Conservation (phyloP, 1,140 invertebrate species). For the Reticulitermes speratus region DNA sequence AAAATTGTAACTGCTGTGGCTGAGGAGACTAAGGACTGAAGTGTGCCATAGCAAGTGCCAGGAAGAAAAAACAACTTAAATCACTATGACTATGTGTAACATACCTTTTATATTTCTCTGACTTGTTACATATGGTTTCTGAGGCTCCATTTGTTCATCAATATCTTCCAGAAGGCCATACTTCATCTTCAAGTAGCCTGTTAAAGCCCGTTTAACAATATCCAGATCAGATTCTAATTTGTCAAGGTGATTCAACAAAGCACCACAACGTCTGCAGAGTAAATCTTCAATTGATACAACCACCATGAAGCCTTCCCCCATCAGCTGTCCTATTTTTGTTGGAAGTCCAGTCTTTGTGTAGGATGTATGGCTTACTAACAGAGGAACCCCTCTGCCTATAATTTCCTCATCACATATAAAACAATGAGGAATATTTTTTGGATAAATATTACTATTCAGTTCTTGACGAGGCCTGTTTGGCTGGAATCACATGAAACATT, state of each 20-base stretch:
- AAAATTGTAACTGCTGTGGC: no score
- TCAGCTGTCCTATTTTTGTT: slow-evolving; percentile 40
- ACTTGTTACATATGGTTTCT: background rate
- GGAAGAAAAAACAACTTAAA: no score
- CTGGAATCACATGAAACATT: background rate
- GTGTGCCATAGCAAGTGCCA: no score
- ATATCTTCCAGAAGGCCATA: slow-evolving; percentile 34
- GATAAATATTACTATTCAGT: background rate
- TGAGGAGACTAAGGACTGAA: no score
- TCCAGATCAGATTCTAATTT: slow-evolving; percentile 39
- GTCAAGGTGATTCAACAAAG: slow-evolving; percentile 39
- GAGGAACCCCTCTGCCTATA: slow-evolving; percentile 34
- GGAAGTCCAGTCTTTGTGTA: slow-evolving; percentile 38
- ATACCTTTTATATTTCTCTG: background rate
- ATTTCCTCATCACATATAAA: slow-evolving; percentile 39
- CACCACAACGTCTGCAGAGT: slow-evolving; percentile 38
- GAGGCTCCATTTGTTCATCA: background rate
- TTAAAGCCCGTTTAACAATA: slow-evolving; percentile 37
- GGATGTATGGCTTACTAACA: slow-evolving; percentile 36
- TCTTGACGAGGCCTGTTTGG: background rate
- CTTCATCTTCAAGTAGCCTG: slow-evolving; percentile 37
- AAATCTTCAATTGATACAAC: slow-evolving; percentile 38
- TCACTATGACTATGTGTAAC: background rate
- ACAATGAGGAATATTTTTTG: slow-evolving; percentile 30
- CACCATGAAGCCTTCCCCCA: slow-evolving; percentile 40